These are phyloP conservation scores for Brachynemurus nebulosus DNA, from an alignment of 2,888 invertebrate genomes.

Conservation along the genomic window DNA sequence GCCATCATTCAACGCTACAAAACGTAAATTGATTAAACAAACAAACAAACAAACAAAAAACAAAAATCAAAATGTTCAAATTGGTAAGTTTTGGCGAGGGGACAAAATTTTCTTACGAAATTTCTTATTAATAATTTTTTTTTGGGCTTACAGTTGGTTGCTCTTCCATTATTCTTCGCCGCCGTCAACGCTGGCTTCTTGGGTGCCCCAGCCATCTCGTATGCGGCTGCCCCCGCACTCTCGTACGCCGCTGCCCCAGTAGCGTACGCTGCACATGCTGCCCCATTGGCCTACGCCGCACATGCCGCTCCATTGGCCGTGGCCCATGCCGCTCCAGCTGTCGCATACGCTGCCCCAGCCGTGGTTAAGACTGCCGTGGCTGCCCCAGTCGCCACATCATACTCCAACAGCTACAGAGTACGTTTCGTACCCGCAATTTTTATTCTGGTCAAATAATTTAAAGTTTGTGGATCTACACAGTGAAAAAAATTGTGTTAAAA, in stretches of 20 bases:
- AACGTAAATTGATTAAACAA: neutral
- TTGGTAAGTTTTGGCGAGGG: slow-evolving; percentile 7
- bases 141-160: slow-evolving; percentile 7
- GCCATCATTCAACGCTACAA: neutral
- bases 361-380: slow-evolving; percentile 19
- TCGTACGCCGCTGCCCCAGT: slow-evolving; percentile 13
- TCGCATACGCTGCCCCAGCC: slow-evolving; percentile 21
- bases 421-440: too few species aligned
- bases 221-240: slow-evolving; percentile 19
- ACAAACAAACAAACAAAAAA: neutral
- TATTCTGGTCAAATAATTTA: too few species aligned
- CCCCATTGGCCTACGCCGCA: slow-evolving; percentile 8
- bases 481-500: too few species aligned
- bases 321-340: slow-evolving; percentile 19
- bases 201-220: slow-evolving; percentile 17
- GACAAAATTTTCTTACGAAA: neutral
- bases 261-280: slow-evolving; percentile 9
- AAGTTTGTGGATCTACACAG: too few species aligned
- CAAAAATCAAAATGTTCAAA: slow-evolving; percentile 10
- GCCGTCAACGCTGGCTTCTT: slow-evolving; percentile 20
- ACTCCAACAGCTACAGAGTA: slow-evolving; percentile 19
- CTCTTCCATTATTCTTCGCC: slow-evolving; percentile 19
- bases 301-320: slow-evolving; percentile 1
- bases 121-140: neutral
- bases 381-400: slow-evolving; percentile 21